Conservation (phyloP, 2,888 invertebrate genomes). For the Heliconius hortense region DNA sequence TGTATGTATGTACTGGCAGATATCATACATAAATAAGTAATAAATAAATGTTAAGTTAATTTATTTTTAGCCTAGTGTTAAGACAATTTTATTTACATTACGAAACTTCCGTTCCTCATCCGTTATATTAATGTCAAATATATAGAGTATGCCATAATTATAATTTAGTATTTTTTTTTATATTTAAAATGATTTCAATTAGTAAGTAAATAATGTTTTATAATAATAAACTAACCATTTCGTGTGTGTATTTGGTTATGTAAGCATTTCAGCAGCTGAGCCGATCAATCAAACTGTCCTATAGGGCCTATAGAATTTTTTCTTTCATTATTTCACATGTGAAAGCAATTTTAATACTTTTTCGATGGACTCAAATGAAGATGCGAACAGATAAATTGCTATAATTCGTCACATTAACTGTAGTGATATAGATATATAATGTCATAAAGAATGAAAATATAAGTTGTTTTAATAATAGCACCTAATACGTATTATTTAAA, state of each 20-base stretch:
- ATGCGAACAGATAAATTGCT: background rate
- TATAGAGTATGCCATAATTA: too few species aligned
- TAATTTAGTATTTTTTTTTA: too few species aligned
- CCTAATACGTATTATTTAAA: too few species aligned
- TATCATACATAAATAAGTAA: too few species aligned
- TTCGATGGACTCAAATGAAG: background rate
- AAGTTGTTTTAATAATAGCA: too few species aligned
- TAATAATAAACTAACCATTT: background rate
- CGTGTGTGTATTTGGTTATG: slow-evolving; percentile 10
- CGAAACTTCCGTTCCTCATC: too few species aligned
- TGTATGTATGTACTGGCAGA: background rate
- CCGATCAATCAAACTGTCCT: slow-evolving; percentile 16
- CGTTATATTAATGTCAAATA: too few species aligned
- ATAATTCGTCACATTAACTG: background rate
- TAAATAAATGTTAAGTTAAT: too few species aligned
- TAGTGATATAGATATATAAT: background rate
- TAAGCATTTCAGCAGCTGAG: slow-evolving; percentile 11
- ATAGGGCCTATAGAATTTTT: slow-evolving; percentile 8
- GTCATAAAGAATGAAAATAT: too few species aligned
- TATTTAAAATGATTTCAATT: too few species aligned
- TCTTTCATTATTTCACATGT: background rate
- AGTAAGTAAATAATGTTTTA: background rate
- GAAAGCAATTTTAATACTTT: background rate
- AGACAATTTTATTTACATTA: too few species aligned
- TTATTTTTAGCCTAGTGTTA: too few species aligned